Conservation (phyloP, 2,113 vertebrate species). For the Pseudorhombus dupliciocellatus region DNA sequence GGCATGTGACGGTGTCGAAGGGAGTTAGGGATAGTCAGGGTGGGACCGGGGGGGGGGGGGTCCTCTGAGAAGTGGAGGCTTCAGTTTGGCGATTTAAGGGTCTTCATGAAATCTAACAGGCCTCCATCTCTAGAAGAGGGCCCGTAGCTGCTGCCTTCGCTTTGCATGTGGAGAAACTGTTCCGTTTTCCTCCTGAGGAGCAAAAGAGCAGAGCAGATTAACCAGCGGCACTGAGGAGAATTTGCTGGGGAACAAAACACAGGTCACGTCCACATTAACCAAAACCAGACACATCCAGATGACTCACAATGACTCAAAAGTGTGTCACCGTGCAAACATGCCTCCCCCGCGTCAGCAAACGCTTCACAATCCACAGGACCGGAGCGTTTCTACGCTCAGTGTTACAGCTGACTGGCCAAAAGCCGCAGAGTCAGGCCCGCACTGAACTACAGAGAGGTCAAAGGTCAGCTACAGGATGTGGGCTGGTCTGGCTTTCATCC, state of each 20-base stretch:
- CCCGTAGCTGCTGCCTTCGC: slow-evolving; percentile 94
- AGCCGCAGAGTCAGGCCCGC: slow-evolving; percentile 31
- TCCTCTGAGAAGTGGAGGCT: slow-evolving; percentile 76
- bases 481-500: slow-evolving; percentile 75
- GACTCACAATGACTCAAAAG: slow-evolving; percentile 46
- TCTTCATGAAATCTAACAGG: slow-evolving; percentile 88
- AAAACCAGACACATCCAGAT: slow-evolving; percentile 32
- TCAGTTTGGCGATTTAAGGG: slow-evolving; percentile 73
- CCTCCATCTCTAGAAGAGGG: slow-evolving; percentile 98
- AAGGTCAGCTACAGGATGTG: slow-evolving; percentile 74
- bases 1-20: slow-evolving; percentile 39
- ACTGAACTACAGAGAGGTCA: slow-evolving; percentile 60
- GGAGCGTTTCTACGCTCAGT: neutral
- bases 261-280: slow-evolving; percentile 30
- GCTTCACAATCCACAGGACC: slow-evolving; percentile 26
- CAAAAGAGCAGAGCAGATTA: neutral
- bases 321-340: slow-evolving; percentile 49
- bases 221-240: neutral
- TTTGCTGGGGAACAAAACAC: slow-evolving; percentile 4
- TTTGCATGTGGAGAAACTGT: slow-evolving; percentile 94
- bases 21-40: slow-evolving; percentile 3
- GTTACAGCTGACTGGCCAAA: slow-evolving; percentile 48
- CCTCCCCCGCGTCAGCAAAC: slow-evolving; percentile 1
- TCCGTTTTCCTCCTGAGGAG: slow-evolving; percentile 91
- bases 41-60: slow-evolving; percentile 4